Base-by-base conservation (phyloP, 2,888 invertebrate species). In the Hofmannophila pseudospretella region DNA sequence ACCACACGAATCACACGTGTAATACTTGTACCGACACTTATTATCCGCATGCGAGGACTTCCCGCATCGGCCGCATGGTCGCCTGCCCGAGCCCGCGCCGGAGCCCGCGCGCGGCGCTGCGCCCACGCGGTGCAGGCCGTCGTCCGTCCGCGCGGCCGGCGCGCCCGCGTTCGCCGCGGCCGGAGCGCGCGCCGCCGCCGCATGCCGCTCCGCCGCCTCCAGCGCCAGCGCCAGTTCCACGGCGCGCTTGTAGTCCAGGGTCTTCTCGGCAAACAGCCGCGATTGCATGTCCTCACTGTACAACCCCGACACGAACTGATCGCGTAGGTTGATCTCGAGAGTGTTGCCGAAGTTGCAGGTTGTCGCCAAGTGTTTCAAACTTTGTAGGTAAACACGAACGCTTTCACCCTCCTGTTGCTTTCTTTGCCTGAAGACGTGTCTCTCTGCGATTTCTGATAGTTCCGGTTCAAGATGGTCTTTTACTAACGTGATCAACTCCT, bases 161-260 rank as follows among this genome's bases (percentile, higher is more conserved):
- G 7, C 7, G 7, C n/a, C n/a, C n/a, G n/a, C n/a, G n/a, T n/a
- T n/a, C n/a, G n/a, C n/a, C n/a, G n/a, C n/a, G n/a, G n/a, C n/a
- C n/a, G n/a, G n/a, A n/a, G n/a, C n/a, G n/a, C n/a, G n/a, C n/a
- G n/a, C n/a, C n/a, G n/a, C n/a, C n/a, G n/a, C n/a, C n/a, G n/a
- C n/a, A n/a, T n/a, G n/a, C n/a, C n/a, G n/a, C n/a, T n/a, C n/a
- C n/a, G 32, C 11, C 32, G 32, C 30, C 19, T 46, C 45, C 36
- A 47, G 28, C 8, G 46, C 52, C 9, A 49, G 22, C 36, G 56
- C 54, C 30, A 55, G 39, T 34, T 60, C 55, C 42, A 56, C 52
- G 3, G 49, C 54, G 13, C 39, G 32, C 25, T 47, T 47, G 38
- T 53, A 58, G 13, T 46, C 33, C 1, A 58, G 14, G 0, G 39